These are phyloP conservation scores for Meandrina meandrites DNA, from an alignment of 92 coral and sea anemone genomes.

Conservation along the genomic window DNA sequence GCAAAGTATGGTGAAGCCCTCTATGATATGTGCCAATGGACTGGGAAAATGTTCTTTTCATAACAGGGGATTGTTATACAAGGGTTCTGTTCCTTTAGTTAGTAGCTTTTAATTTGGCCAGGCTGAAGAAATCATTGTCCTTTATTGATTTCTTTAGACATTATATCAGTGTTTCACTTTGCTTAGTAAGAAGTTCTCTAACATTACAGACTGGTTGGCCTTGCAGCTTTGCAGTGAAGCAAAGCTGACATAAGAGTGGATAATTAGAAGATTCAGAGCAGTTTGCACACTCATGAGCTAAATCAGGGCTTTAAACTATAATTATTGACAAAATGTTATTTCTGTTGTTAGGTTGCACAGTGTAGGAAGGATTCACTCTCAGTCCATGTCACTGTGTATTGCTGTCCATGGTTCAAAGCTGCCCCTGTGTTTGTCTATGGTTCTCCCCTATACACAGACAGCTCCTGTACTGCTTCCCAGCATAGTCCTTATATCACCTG, in stretches of 20 bases:
- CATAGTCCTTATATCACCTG: conserved; percentile 45
- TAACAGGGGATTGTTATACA: too few species aligned
- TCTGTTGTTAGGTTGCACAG: conserved; percentile 48
- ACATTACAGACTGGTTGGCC: background rate
- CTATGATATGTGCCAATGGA: too few species aligned
- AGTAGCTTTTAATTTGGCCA: too few species aligned
- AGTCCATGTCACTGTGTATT: conserved; percentile 67
- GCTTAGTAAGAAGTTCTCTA: background rate
- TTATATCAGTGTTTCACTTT: too few species aligned
- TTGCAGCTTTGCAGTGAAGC: background rate
- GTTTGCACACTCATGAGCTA: background rate
- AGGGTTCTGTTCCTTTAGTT: too few species aligned
- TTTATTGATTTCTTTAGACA: too few species aligned
- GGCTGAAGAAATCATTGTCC: too few species aligned
- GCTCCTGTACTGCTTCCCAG: conserved; percentile 60
- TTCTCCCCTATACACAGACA: conserved; percentile 51
- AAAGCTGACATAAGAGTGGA: background rate
- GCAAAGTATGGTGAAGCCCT: too few species aligned
- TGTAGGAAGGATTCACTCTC: conserved; percentile 57
- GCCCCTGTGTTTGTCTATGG: conserved; percentile 49
- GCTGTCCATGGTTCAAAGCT: conserved; percentile 81
- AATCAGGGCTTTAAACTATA: background rate
- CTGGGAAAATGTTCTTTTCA: too few species aligned
- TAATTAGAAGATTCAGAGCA: background rate
- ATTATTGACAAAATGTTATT: background rate